phyloP scores from a whole-genome alignment of 1,140 invertebrate species.

The Aphelenchoides avenae region DNA sequence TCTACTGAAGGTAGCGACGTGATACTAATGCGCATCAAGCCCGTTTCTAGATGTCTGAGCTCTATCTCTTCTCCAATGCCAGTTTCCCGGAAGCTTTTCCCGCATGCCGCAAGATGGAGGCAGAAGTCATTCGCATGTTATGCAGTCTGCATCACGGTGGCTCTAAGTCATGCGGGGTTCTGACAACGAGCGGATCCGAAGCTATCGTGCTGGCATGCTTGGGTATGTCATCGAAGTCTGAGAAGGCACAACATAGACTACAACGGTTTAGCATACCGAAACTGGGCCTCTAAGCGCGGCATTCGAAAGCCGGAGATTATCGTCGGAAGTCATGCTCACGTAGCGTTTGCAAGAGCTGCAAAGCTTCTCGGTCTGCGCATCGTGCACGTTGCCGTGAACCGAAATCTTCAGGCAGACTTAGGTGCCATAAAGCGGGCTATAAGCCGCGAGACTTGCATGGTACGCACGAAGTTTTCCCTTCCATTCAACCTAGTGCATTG shows the following conservation, averaged over 20 bases:
- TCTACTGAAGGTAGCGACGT: constrained; percentile 6
- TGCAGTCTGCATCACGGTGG: constrained; percentile 82
- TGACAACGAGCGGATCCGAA: constrained; percentile 62
- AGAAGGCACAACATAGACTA: constrained; percentile 24
- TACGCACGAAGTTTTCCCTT: constrained; percentile 62
- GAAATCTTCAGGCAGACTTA: constrained; percentile 69
- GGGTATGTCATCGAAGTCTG: constrained; percentile 19
- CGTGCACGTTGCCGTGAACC: constrained; percentile 73
- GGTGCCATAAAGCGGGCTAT: constrained; percentile 77
- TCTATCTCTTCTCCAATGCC: constrained; percentile 35
- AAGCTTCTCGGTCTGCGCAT: constrained; percentile 78
- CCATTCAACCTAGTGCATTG: neutral
- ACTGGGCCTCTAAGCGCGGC: constrained; percentile 75
- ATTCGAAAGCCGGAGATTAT: constrained; percentile 85
- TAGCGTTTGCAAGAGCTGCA: constrained; percentile 93
- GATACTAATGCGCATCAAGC: neutral
- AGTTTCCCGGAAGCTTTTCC: constrained; percentile 60
- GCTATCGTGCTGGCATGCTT: constrained; percentile 53
- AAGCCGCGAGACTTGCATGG: constrained; percentile 79
- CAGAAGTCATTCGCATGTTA: constrained; percentile 85
- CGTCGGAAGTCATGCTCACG: constrained; percentile 80
- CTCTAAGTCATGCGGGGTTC: constrained; percentile 76
- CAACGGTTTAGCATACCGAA: constrained; percentile 87
- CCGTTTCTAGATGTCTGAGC: constrained; percentile 37
- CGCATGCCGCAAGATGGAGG: constrained; percentile 94